Evolutionary conservation across 2,113 vertebrate species (phyloP).

Genomic region (Heterotilapia buettikoferi): DNA sequence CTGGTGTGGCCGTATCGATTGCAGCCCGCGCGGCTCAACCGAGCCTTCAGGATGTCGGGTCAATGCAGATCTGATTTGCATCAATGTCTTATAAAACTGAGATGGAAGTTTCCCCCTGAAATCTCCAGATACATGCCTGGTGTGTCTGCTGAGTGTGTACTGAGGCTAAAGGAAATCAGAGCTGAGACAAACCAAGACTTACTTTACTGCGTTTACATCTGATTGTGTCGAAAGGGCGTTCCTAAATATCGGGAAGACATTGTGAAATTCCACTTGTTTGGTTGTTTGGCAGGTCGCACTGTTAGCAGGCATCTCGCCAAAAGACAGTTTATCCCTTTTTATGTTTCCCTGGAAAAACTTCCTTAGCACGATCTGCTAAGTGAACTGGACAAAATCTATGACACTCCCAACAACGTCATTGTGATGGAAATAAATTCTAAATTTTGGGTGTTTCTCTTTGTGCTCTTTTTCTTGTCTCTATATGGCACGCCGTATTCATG

Average conservation of each 20-base stretch:
- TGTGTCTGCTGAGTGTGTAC: constrained; percentile 21
- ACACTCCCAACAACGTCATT: neutral
- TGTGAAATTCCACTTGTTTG: neutral
- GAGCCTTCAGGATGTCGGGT: constrained; percentile 38
- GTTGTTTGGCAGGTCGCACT: neutral
- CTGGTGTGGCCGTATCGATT: constrained; percentile 44
- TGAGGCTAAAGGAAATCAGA: neutral
- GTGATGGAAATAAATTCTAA: neutral
- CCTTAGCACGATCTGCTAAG: neutral
- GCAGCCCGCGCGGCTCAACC: constrained; percentile 11
- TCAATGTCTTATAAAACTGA: constrained; percentile 35
- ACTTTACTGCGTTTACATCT: neutral
- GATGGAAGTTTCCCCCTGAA: constrained; percentile 1
- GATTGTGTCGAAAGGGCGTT: neutral
- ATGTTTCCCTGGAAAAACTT: neutral
- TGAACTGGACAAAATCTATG: neutral
- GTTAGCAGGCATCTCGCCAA: neutral
- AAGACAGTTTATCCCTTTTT: neutral
- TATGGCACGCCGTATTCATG: fast-evolving
- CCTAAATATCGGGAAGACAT: neutral
- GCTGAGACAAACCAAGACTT: constrained; percentile 1
- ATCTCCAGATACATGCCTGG: neutral
- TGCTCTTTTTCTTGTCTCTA: neutral
- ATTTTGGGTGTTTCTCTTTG: neutral
- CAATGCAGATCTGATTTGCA: constrained; percentile 64